Percentiles rank a stretch among this genome's conserved stretches.
Conservation (phyloP, 2,113 vertebrate species). For the Oncorhynchus keta region DNA sequence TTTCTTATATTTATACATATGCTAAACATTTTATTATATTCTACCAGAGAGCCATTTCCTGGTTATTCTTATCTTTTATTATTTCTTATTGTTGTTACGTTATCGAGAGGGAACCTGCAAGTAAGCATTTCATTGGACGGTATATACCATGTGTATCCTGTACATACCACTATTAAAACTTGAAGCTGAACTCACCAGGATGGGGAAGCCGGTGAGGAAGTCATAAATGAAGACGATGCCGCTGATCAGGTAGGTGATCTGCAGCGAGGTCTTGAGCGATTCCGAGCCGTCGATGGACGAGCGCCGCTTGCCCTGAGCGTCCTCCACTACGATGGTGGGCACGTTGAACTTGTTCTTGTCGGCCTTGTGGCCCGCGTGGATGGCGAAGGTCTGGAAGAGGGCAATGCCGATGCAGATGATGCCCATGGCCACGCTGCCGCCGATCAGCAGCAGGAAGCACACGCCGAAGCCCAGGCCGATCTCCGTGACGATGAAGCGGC, state of each 20-base stretch:
- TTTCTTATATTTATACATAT: too few relatives aligned
- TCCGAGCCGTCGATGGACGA: conserved; percentile 92
- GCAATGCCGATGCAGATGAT: conserved; percentile 86
- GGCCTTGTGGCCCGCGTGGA: conserved; percentile 72
- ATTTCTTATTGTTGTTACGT: too few relatives aligned
- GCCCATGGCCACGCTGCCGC: conserved; percentile 86
- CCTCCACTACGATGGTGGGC: conserved; percentile 91
- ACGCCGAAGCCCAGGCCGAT: conserved; percentile 92
- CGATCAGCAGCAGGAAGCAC: conserved; percentile 89
- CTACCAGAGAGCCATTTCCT: too few relatives aligned
- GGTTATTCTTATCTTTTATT: background rate
- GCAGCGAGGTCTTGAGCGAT: conserved; percentile 85
- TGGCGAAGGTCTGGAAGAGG: conserved; percentile 88
- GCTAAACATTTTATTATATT: too few relatives aligned
- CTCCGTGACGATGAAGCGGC: conserved; percentile 90
- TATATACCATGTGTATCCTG: too few relatives aligned
- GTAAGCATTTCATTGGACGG: too few relatives aligned
- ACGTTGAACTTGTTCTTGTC: conserved; percentile 85
- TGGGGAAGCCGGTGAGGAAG: conserved; percentile 88
- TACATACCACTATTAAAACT: background rate
- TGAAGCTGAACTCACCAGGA: conserved; percentile 79
- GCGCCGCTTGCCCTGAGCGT: conserved; percentile 88
- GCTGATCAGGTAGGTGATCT: conserved; percentile 90
- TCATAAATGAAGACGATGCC: conserved; percentile 90
- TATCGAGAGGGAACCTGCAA: too few relatives aligned